A percentile compares a stretch with the other conserved stretches of the same genome.
Evolutionary conservation across 1,140 invertebrate genomes (phyloP).

Genomic region (Drosophila cardini): DNA sequence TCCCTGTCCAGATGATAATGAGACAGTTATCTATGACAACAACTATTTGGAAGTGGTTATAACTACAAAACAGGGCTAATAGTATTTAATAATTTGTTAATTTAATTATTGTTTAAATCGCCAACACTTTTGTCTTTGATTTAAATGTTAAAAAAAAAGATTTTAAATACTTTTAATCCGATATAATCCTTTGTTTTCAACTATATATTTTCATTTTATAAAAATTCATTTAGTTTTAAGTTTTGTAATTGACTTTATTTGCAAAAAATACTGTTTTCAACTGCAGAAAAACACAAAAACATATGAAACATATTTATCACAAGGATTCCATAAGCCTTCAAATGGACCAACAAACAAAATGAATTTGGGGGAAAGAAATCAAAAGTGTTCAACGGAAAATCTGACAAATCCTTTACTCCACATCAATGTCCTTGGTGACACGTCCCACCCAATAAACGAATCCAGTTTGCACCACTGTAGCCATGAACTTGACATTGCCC

Average conservation of each 20-base stretch:
- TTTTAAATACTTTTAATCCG: no score
- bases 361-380: constrained; percentile 5
- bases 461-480: constrained; percentile 84
- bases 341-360: constrained; percentile 34
- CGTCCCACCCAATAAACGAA: constrained; percentile 85
- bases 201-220: no score
- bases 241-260: constrained; percentile 53
- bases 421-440: constrained; percentile 72
- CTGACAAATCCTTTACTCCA: constrained; percentile 55
- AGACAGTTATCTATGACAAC: constrained; percentile 53
- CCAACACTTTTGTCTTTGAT: not conserved
- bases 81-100: no score
- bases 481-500: constrained; percentile 83
- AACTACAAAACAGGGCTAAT: constrained; percentile 10
- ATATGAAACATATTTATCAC: constrained; percentile 65
- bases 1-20: constrained; percentile 20
- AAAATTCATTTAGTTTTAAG: not conserved
- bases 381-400: constrained; percentile 20
- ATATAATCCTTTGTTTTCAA: no score
- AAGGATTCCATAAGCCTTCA: constrained; percentile 42
- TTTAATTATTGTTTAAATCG: no score
- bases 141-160: no score
- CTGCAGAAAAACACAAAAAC: constrained; percentile 44
- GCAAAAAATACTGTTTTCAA: constrained; percentile 66
- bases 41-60: constrained; percentile 60